Percentiles rank a stretch among this genome's conserved stretches.
Evolutionary conservation across 1,140 invertebrate species (phyloP).

Genomic region (Pollicipes pollicipes): DNA sequence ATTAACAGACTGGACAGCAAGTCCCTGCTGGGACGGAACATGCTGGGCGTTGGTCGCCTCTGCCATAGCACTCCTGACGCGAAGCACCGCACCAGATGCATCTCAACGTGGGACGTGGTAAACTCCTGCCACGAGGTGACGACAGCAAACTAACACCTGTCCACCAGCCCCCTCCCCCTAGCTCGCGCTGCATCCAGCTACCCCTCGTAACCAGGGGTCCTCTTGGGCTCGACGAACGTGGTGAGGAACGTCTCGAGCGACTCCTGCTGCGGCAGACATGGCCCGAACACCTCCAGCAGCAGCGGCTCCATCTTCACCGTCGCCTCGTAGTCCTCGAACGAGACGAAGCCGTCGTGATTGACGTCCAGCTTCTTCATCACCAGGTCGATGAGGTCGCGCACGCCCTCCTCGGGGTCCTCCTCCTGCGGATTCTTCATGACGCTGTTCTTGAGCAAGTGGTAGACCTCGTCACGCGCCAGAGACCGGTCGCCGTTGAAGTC

Average conservation of each 20-base stretch:
- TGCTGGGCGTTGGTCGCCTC: too few relatives aligned
- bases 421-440: conserved; percentile 33
- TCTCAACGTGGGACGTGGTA: too few relatives aligned
- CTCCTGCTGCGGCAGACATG: conserved; percentile 45
- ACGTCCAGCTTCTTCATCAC: conserved; percentile 54
- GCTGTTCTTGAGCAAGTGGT: conserved; percentile 48
- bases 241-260: not conserved
- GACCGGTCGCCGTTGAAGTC: conserved; percentile 67
- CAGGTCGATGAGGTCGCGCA: conserved; percentile 70
- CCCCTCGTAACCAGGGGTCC: not conserved
- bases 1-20: too few relatives aligned
- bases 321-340: conserved; percentile 46
- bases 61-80: too few relatives aligned
- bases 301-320: conserved; percentile 44
- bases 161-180: too few relatives aligned
- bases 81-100: too few relatives aligned
- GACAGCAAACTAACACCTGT: too few relatives aligned
- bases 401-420: conserved; percentile 79
- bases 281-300: conserved; percentile 56
- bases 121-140: too few relatives aligned
- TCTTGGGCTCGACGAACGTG: not conserved
- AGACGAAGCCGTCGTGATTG: conserved; percentile 59
- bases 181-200: too few relatives aligned
- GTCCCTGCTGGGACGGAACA: too few relatives aligned
- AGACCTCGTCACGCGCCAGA: conserved; percentile 74